Evolutionary conservation across 2,113 vertebrate genomes (phyloP).

Genomic region (Poecile atricapillus): DNA sequence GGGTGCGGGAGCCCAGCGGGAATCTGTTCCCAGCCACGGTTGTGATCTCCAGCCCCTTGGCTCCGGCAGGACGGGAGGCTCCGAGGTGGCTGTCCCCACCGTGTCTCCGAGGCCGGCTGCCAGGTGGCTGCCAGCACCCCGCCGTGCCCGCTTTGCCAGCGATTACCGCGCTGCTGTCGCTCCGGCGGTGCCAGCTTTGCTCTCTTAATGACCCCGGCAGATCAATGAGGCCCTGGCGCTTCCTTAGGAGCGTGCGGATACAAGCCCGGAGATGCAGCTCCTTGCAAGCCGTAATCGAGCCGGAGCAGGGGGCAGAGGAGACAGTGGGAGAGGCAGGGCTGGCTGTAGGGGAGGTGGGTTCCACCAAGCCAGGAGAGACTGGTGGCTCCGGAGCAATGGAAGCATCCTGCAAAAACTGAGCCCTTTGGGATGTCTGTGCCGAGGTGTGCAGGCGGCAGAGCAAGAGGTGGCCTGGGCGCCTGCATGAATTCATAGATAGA

Average conservation of each 20-base stretch:
- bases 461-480: background rate
- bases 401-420: background rate
- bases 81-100: background rate
- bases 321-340: background rate
- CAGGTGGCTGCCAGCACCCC: background rate
- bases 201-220: background rate
- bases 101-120: background rate
- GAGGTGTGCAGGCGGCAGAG: background rate
- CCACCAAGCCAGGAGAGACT: fast-evolving
- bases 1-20: fast-evolving
- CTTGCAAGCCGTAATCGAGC: fast-evolving
- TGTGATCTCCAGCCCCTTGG: fast-evolving
- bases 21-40: fast-evolving
- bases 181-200: background rate
- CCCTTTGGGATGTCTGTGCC: background rate
- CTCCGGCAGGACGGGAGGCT: background rate
- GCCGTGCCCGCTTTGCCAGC: background rate
- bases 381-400: background rate
- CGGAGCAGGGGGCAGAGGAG: background rate
- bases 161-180: background rate
- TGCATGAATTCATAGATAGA: background rate
- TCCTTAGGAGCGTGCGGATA: background rate
- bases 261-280: fast-evolving
- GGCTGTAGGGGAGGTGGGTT: background rate
- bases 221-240: background rate